Conservation (phyloP, 2,113 vertebrate species). For the Isichthys henryi region DNA sequence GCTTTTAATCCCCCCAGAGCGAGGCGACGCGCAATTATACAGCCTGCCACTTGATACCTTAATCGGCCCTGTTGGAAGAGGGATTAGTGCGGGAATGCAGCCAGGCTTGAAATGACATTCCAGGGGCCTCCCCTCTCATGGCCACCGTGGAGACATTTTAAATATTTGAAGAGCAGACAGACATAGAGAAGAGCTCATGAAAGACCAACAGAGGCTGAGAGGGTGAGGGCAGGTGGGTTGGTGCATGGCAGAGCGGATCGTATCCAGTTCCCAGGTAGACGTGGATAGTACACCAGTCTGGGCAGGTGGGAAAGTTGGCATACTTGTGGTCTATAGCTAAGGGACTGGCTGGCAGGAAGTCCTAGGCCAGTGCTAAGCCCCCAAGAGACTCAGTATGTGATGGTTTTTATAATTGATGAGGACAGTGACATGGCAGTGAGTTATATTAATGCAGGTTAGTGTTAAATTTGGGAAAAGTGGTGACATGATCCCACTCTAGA, state of each 20-base stretch:
- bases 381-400: not conserved
- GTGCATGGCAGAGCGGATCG: too few relatives aligned
- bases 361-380: not conserved
- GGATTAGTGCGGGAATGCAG: slow-evolving; percentile 7
- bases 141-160: not conserved
- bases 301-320: not conserved
- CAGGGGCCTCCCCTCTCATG: not conserved
- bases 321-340: not conserved
- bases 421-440: not conserved
- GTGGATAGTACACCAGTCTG: not conserved
- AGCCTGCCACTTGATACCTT: slow-evolving; percentile 18
- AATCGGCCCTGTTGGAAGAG: slow-evolving; percentile 15
- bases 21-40: slow-evolving; percentile 9
- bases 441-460: not conserved
- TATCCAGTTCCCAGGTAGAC: not conserved
- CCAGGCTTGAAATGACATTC: slow-evolving; percentile 19
- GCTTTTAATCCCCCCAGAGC: slow-evolving; percentile 11
- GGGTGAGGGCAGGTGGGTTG: not conserved
- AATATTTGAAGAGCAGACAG: not conserved
- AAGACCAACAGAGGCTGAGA: not conserved
- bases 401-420: not conserved
- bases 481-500: not conserved
- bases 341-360: not conserved
- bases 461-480: not conserved
- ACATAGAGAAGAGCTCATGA: not conserved